Evolutionary conservation across 2,113 vertebrate genomes (phyloP), one percentile per base, ranked within the genome.

Genomic region (Percina caprodes): DNA sequence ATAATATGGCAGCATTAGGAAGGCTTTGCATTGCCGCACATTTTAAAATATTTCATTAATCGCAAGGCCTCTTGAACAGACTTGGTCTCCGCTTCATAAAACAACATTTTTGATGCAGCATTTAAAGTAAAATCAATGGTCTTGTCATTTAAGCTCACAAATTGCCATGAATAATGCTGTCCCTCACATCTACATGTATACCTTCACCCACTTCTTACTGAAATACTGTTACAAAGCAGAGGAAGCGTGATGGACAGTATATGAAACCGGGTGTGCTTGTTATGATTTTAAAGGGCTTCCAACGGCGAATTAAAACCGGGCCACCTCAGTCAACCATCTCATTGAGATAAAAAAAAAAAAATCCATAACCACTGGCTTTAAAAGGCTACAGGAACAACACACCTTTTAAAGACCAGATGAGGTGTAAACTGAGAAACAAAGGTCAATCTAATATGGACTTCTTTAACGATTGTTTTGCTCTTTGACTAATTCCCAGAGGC

Each of bases 381-480:
- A 93, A 94, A 94, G 91, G 92, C 90, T 91, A 94, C 85, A 69
- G 77, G 86, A 92, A 88, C 92, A 92, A 92, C 90, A 93, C 86
- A 93, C 90, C 92, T 93, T 94, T 94, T 91, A 91, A 92, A 91
- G 89, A 92, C 89, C 89, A 92, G 86, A 89, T 87, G 90, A 93
- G 82, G 89, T 89, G 86, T 91, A 91, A 89, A 79, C 88, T 86
- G 88, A 90, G 89, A 89, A 88, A 91, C 91, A 93, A 93, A 93
- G 93, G 92, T 94, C 92, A 93, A 92, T 92, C 91, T 92, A 92
- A 94, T 92, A 93, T 93, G 85, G 90, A 94, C 91, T 91, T 88
- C 86, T 91, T 87, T 92, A 94, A 93, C 74, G 89, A 93, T 93
- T 87, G 90, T 86, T 92, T 91, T 71, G 67, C 87, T 91, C 90